phyloP scores from a whole-genome alignment of 1,140 invertebrate species.

The Bradynema listronoti region DNA sequence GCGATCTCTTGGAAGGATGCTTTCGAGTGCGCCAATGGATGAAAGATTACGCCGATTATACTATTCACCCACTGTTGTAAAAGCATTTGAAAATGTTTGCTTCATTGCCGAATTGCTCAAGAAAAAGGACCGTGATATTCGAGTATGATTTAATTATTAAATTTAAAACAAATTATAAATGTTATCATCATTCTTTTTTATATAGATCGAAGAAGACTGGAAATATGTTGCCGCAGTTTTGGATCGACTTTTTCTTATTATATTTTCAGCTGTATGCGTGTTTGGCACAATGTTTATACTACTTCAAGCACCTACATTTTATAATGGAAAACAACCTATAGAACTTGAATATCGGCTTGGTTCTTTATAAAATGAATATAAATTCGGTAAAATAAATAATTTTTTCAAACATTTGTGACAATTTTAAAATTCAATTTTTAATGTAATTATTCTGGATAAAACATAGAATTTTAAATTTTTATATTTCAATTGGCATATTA shows the following conservation, averaged over 20 bases:
- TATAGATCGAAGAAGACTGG: slow-evolving; percentile 70
- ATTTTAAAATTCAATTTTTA: too few relatives aligned
- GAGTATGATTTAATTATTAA: too few relatives aligned
- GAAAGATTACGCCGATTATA: slow-evolving; percentile 48
- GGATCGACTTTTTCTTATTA: slow-evolving; percentile 91
- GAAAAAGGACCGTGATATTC: too few relatives aligned
- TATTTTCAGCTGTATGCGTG: slow-evolving; percentile 83
- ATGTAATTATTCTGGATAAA: too few relatives aligned
- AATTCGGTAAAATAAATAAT: too few relatives aligned
- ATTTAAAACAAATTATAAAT: too few relatives aligned
- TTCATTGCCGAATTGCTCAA: slow-evolving; percentile 56
- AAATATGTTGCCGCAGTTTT: slow-evolving; percentile 97
- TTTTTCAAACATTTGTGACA: too few relatives aligned
- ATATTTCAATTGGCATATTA: too few relatives aligned
- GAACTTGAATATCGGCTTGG: slow-evolving; percentile 51
- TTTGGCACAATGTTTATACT: slow-evolving; percentile 69
- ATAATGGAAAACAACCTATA: slow-evolving; percentile 67
- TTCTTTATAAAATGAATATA: too few relatives aligned
- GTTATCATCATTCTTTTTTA: slow-evolving; percentile 12
- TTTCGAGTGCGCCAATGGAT: slow-evolving; percentile 35
- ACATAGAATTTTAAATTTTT: too few relatives aligned
- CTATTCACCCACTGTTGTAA: slow-evolving; percentile 49
- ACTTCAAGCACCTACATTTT: slow-evolving; percentile 86
- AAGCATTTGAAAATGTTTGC: slow-evolving; percentile 57
- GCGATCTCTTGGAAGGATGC: slow-evolving; percentile 27